phyloP scores from a whole-genome alignment of 2,113 vertebrate genomes.

The Odontophorus gujanensis region DNA sequence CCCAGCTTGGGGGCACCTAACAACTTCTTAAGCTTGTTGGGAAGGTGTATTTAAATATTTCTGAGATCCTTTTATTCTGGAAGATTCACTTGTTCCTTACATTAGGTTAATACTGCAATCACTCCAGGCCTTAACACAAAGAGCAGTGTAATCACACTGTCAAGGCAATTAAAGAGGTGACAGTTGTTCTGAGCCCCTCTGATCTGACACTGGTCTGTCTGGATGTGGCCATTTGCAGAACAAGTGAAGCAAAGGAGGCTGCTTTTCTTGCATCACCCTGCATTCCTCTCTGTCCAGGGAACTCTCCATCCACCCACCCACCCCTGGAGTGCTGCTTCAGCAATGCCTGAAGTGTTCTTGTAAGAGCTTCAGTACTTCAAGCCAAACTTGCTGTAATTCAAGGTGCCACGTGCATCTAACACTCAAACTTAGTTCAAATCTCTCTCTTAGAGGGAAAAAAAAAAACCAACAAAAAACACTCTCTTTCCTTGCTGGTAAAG shows the following conservation, averaged over 20 bases:
- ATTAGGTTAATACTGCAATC: background rate
- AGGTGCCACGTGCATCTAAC: background rate
- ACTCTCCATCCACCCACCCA: background rate
- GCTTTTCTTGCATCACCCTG: background rate
- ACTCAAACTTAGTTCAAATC: background rate
- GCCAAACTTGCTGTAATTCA: background rate
- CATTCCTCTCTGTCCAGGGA: background rate
- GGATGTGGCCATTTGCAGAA: background rate
- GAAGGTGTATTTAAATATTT: background rate
- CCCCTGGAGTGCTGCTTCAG: background rate
- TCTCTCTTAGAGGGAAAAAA: too few relatives aligned
- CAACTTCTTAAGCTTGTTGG: rapidly evolving
- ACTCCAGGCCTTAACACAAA: background rate
- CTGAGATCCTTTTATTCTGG: background rate
- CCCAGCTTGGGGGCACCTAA: rapidly evolving
- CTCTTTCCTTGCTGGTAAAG: background rate
- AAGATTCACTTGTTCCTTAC: background rate
- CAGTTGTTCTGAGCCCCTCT: background rate
- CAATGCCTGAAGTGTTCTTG: background rate
- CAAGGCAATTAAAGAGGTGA: background rate
- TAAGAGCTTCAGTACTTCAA: background rate
- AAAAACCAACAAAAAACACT: too few relatives aligned
- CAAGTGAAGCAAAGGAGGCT: background rate
- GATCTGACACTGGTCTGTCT: background rate
- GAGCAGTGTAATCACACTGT: rapidly evolving